Evolutionary conservation across 2,888 invertebrate genomes (phyloP), one percentile per base, ranked within the genome.

Genomic region (Parapristionchus giblindavisi): DNA sequence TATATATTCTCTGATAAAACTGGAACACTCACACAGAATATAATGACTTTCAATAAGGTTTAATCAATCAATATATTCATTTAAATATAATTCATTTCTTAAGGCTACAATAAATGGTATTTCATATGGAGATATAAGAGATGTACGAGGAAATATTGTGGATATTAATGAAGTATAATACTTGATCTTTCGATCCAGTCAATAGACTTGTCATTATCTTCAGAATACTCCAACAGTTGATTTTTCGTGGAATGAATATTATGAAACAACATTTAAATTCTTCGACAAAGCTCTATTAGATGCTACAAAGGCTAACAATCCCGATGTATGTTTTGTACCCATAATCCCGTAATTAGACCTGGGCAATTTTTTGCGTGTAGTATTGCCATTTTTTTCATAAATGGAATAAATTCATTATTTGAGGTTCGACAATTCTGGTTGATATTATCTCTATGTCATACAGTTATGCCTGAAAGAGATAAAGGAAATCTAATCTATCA

Each of bases 1-100:
- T 99, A 99, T 90, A 94, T 99, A 88, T 99, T 99, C 91, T 96
- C 96, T 68, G 99, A 99, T 90, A 99, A 99, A 91, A 99, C 99
- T 79, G 99, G 99, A 85, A 99, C 99, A 21, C 91, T 99, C 76
- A 99, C 99, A 38, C 96, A 97, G 91, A 99, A 99, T 89, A 96
- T 99, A 85, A 99, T 99, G 99, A 95, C 96, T 75, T 99, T 99
- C 90, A 98, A 98, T 90, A 98, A 98, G 90, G 97, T 97, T 89
- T 3, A 24, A 52, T 8, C 14, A 2, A 24, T 11, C 17, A 32
- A 60, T 8, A 11, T 29, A 60, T 60, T 32, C 32, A 60, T 14
- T 34, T 27, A 14, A 3, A n/a, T 36, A 36, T 1, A 43, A 0
- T 54, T 14, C 56, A 14, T n/a, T 14, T 24, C 36, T 68, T 4